Percentiles rank a stretch among this genome's conserved stretches.
These are phyloP conservation scores for Sinocyclocheilus anophthalmus DNA, from an alignment of 2,113 vertebrate species.

Conservation along the genomic window DNA sequence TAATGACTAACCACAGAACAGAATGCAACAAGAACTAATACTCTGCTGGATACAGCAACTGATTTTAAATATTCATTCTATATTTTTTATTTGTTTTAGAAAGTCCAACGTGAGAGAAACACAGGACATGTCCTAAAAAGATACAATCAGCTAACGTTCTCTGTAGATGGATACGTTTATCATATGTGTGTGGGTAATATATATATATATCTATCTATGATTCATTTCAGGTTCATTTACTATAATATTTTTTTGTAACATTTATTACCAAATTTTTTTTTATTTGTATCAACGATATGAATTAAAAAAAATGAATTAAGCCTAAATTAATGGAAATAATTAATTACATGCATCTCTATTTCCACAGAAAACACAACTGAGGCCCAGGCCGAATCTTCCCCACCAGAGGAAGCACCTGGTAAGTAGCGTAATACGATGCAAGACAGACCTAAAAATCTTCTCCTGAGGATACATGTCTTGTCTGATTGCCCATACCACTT, in stretches of 20 bases:
- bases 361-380: conserved; percentile 35
- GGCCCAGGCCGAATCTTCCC: conserved; percentile 16
- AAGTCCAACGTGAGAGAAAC: not conserved
- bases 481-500: conserved; percentile 48
- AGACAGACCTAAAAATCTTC: not conserved
- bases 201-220: too few relatives aligned
- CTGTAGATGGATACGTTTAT: too few relatives aligned
- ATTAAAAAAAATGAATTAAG: too few relatives aligned
- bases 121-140: not conserved
- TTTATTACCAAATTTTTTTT: too few relatives aligned
- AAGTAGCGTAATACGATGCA: not conserved
- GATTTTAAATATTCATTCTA: not conserved
- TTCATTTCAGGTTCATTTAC: too few relatives aligned
- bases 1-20: conserved; percentile 13
- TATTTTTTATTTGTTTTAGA: not conserved
- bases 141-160: not conserved
- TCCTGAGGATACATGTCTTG: not conserved
- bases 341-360: not conserved
- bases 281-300: too few relatives aligned
- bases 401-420: conserved; percentile 30
- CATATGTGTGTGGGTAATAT: too few relatives aligned
- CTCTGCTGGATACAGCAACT: not conserved
- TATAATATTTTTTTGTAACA: too few relatives aligned
- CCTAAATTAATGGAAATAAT: not conserved
- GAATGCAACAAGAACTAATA: not conserved